A percentile compares a stretch with the other conserved stretches of the same genome.
phyloP scores from a whole-genome alignment of 1,140 invertebrate species.

The Dendrolimus kikuchii region DNA sequence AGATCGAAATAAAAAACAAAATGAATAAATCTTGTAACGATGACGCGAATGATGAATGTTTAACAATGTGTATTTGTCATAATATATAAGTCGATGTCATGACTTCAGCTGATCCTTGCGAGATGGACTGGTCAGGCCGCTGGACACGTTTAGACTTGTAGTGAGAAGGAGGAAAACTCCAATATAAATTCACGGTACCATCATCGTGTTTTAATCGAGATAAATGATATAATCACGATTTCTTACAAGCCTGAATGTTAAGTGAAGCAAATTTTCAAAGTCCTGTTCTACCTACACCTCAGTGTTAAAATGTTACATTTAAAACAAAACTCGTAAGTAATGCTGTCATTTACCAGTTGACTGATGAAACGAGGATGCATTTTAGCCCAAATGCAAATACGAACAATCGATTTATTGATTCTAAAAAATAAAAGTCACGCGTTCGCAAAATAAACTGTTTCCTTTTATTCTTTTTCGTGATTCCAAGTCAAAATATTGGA shows the following conservation, averaged over 20 bases:
- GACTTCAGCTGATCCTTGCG: conserved; percentile 37
- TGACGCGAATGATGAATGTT: conserved; percentile 56
- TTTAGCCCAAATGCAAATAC: conserved; percentile 15
- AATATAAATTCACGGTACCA: conserved; percentile 3
- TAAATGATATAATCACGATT: too few relatives aligned
- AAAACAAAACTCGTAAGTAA: conserved; percentile 9
- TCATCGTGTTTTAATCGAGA: too few relatives aligned
- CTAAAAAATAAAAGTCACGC: conserved; percentile 12
- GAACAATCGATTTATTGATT: conserved; percentile 10
- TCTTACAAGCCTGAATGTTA: too few relatives aligned
- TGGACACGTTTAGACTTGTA: conserved; percentile 43
- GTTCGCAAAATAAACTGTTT: conserved; percentile 1
- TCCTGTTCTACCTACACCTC: neutral
- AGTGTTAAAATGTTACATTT: neutral
- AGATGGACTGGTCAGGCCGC: conserved; percentile 8
- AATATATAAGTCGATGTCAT: conserved; percentile 28
- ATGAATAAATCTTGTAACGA: conserved; percentile 20
- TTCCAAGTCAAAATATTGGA: conserved; percentile 25
- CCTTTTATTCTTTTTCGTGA: conserved; percentile 17
- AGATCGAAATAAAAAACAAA: conserved; percentile 16
- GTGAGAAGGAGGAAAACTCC: neutral
- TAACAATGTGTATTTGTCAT: conserved; percentile 37
- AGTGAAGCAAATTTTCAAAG: neutral
- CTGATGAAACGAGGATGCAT: conserved; percentile 22
- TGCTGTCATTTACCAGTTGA: conserved; percentile 45